Evolutionary conservation across 2,113 vertebrate species (phyloP).

Genomic region (Beaufortia kweichowensis): DNA sequence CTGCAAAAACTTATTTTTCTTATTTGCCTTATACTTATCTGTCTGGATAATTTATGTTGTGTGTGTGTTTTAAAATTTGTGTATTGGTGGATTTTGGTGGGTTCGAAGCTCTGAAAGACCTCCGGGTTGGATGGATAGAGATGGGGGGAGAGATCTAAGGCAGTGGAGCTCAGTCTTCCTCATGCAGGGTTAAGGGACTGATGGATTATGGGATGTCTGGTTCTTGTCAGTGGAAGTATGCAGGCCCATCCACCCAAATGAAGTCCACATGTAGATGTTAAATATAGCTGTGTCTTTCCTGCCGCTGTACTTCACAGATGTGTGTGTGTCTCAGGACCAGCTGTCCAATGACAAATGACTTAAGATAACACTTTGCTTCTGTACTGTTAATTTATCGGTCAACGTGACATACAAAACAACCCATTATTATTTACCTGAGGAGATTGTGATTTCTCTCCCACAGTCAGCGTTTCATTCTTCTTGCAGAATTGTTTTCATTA

Average conservation of each 20-base stretch:
- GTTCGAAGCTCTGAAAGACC: neutral
- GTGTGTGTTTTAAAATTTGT: neutral
- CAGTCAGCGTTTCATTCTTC: neutral
- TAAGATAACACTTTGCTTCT: neutral
- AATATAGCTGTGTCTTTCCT: slow-evolving; percentile 68
- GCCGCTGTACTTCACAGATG: slow-evolving; percentile 33
- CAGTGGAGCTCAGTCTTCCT: slow-evolving; percentile 12
- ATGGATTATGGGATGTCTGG: slow-evolving; percentile 43
- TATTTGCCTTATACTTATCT: slow-evolving; percentile 11
- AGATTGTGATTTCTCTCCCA: neutral
- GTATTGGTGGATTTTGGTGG: no score
- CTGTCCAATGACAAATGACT: slow-evolving; percentile 21
- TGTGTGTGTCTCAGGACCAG: slow-evolving; percentile 41
- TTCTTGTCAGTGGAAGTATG: slow-evolving; percentile 63
- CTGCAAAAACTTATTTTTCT: neutral
- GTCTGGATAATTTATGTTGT: slow-evolving; percentile 14
- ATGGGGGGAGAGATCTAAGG: neutral
- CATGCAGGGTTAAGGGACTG: slow-evolving; percentile 43
- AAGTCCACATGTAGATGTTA: slow-evolving; percentile 74
- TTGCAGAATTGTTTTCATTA: neutral
- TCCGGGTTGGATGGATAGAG: neutral
- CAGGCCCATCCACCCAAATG: slow-evolving; percentile 64
- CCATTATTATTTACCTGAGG: slow-evolving; percentile 15
- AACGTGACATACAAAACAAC: neutral
- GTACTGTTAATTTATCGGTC: neutral